phyloP scores from a whole-genome alignment of 1,140 invertebrate genomes.

The Ceratina calcarata region DNA sequence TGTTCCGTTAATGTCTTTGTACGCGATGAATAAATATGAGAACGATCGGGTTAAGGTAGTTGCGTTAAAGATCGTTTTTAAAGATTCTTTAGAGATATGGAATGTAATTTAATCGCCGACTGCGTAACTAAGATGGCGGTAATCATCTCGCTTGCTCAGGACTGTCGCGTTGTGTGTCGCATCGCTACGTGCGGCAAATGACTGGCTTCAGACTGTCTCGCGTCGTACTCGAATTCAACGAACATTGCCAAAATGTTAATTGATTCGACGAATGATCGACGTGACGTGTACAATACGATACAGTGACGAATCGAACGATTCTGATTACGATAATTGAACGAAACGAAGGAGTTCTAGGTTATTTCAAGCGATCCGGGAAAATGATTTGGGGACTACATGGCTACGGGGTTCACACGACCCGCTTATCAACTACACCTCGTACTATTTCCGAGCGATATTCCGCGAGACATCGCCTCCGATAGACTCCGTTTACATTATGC shows the following conservation, averaged over 20 bases:
- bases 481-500: not conserved
- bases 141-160: constrained; percentile 53
- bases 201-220: constrained; percentile 47
- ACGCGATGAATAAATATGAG: not conserved
- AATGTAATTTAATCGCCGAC: constrained; percentile 65
- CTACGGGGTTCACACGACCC: constrained; percentile 71
- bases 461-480: not conserved
- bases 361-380: constrained; percentile 23
- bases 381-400: constrained; percentile 46
- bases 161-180: constrained; percentile 61
- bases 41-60: not conserved
- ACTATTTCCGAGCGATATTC: constrained; percentile 23
- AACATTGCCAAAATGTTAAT: constrained; percentile 20
- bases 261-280: not conserved
- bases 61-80: not conserved
- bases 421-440: constrained; percentile 45
- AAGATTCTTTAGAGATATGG: not conserved
- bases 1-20: not conserved
- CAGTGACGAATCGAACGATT: not conserved
- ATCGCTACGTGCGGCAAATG: constrained; percentile 50
- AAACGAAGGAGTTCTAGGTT: constrained; percentile 2
- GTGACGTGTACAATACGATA: not conserved
- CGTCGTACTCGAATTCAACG: constrained; percentile 4
- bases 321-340: not conserved
- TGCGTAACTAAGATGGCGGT: constrained; percentile 72